Conservation (phyloP, 35 echinoderm and acorn worm species). For the Chiridota heheva region DNA sequence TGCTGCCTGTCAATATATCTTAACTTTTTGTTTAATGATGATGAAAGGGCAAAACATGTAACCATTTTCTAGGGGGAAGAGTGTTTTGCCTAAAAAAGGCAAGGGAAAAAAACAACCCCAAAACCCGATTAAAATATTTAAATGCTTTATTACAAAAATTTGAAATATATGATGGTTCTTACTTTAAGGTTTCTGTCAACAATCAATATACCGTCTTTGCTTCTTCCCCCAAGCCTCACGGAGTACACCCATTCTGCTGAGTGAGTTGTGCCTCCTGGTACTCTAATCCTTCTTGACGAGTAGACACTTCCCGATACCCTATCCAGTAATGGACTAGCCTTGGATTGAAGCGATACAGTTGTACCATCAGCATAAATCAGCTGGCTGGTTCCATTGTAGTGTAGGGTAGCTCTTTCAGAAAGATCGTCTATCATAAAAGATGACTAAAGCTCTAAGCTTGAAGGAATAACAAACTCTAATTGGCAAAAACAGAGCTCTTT, state of each 20-base stretch:
- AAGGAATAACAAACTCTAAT: not conserved
- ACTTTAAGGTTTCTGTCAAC: slow-evolving; percentile 82
- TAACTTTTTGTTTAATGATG: too few species aligned
- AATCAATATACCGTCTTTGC: slow-evolving; percentile 75
- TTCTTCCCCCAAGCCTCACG: slow-evolving; percentile 59
- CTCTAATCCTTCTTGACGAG: slow-evolving; percentile 73
- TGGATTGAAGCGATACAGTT: slow-evolving; percentile 40
- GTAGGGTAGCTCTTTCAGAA: slow-evolving; percentile 20
- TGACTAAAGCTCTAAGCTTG: too few species aligned
- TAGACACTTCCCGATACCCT: slow-evolving; percentile 52
- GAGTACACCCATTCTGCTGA: slow-evolving; percentile 86
- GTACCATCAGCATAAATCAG: slow-evolving; percentile 69
- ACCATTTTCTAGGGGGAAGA: too few species aligned
- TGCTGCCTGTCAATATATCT: too few species aligned
- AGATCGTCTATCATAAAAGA: slow-evolving; percentile 34
- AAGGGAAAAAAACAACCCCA: too few species aligned
- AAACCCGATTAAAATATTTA: too few species aligned
- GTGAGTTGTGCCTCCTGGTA: slow-evolving; percentile 69
- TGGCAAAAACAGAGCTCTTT: too few species aligned
- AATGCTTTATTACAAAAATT: too few species aligned
- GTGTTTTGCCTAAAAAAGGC: too few species aligned
- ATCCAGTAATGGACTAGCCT: slow-evolving; percentile 69
- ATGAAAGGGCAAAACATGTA: too few species aligned
- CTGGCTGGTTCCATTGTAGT: slow-evolving; percentile 57
- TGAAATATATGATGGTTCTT: too few species aligned